Evolutionary conservation across 2,797 vertebrate genomes (phyloP), one percentile per base, ranked within the genome.

Genomic region (Sebastes aleutianus): DNA sequence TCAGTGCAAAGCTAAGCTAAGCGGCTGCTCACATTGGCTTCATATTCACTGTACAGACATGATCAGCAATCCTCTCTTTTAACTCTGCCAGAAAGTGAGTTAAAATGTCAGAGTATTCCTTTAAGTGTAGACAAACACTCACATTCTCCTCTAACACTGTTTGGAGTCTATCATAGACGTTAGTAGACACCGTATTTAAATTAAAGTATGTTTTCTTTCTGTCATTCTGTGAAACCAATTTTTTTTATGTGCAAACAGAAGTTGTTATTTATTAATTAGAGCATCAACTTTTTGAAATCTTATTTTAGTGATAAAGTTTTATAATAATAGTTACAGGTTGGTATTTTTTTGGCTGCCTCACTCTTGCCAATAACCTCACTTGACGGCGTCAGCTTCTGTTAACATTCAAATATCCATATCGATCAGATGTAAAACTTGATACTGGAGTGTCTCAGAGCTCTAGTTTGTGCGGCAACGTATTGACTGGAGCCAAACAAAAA

Each of bases 401-500:
- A 57, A 57, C 32, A 58, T 78, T 80, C 57, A 83, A 43, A 80
- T 47, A 66, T 56, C 26, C 29, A 29, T 56, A 84, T 78, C 66
- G 67, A 91, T 83, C 39, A 54, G 39, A 27, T 68, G 53, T 71
- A 32, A 72, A 85, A 67, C 56, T 39, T 76, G 32, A 74, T 24
- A 70, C 43, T 36, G 24, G 61, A 64, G 53, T 20, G 53, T 82
- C 65, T 50, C 71, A n/a, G 50, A 53, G 77, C 78, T 85, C 57
- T 32, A 57, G 62, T 81, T 88, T 80, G 73, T 74, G 56, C 27
- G 22, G 69, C 47, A 58, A 53, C 2, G 0, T 77, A 91, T 89
- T 78, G 87, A 91, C 58, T 57, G 11, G 18, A 80, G 71, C 34
- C 72, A 85, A 90, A 87, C 78, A 84, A 87, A 84, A 54, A 83